phyloP scores from a whole-genome alignment of 1,140 invertebrate genomes.

The Euura saliciscinereae region DNA sequence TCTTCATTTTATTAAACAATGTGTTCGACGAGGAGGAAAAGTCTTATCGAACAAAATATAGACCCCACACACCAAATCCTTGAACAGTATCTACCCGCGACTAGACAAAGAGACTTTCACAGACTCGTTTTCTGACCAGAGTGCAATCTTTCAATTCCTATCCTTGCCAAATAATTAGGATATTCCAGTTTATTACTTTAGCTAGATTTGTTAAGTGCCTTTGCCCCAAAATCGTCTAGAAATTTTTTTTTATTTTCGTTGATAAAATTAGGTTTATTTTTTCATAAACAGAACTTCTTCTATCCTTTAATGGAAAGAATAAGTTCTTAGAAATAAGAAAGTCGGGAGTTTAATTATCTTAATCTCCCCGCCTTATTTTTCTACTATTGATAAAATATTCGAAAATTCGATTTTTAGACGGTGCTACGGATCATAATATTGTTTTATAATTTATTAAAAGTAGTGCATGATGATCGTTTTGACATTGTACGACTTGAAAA shows the following conservation, averaged over 20 bases:
- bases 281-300: neutral
- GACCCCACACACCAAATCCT: neutral
- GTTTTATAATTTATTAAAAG: too few relatives aligned
- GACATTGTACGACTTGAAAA: too few relatives aligned
- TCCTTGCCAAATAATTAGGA: slow-evolving; percentile 44
- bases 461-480: too few relatives aligned
- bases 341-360: too few relatives aligned
- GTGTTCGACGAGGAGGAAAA: too few relatives aligned
- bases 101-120: neutral
- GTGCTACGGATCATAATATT: too few relatives aligned
- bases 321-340: too few relatives aligned
- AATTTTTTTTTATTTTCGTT: neutral
- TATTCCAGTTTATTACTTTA: slow-evolving; percentile 28
- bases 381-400: too few relatives aligned
- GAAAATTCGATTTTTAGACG: too few relatives aligned
- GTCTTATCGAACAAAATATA: neutral
- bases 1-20: too few relatives aligned
- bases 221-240: neutral
- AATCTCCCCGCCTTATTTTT: too few relatives aligned
- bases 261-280: neutral
- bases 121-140: neutral
- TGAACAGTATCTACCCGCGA: neutral
- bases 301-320: too few relatives aligned
- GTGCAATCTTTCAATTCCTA: slow-evolving; percentile 29
- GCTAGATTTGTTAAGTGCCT: slow-evolving; percentile 27